Evolutionary conservation across 2,888 invertebrate species (phyloP).

Genomic region (Meiosimyza platycephala): DNA sequence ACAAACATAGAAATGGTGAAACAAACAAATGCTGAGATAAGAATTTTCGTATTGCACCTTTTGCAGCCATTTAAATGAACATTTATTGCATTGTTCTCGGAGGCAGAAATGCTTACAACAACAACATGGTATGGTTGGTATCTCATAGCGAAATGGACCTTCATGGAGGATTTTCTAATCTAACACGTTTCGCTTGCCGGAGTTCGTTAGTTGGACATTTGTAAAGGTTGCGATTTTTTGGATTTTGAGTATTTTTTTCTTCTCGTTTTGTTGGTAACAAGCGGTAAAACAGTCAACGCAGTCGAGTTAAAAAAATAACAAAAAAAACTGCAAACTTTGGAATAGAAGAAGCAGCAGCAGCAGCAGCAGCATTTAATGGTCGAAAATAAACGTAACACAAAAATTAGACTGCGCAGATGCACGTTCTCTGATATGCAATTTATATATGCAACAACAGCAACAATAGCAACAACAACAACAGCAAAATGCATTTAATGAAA

Average conservation of each 20-base stretch:
- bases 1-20: slow-evolving; percentile 11
- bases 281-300: slow-evolving; percentile 27
- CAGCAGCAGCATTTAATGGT: slow-evolving; percentile 29
- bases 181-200: slow-evolving; percentile 24
- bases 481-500: slow-evolving; percentile 28
- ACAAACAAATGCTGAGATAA: slow-evolving; percentile 23
- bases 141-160: not conserved
- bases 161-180: slow-evolving; percentile 22
- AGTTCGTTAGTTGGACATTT: slow-evolving; percentile 36
- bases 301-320: not conserved
- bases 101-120: slow-evolving; percentile 2
- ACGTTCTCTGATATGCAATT: slow-evolving; percentile 48
- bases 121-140: too few species aligned
- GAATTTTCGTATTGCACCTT: slow-evolving; percentile 29
- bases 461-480: slow-evolving; percentile 1
- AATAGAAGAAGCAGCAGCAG: slow-evolving; percentile 5
- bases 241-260: not conserved
- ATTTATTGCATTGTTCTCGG: slow-evolving; percentile 36
- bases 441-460: slow-evolving; percentile 26
- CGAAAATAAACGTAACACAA: slow-evolving; percentile 33
- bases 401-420: slow-evolving; percentile 51
- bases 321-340: not conserved
- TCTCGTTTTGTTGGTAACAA: slow-evolving; percentile 21
- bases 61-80: slow-evolving; percentile 35
- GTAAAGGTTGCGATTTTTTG: slow-evolving; percentile 21